phyloP scores from a whole-genome alignment of 2,888 invertebrate genomes.

The Agriopis leucophaearia region DNA sequence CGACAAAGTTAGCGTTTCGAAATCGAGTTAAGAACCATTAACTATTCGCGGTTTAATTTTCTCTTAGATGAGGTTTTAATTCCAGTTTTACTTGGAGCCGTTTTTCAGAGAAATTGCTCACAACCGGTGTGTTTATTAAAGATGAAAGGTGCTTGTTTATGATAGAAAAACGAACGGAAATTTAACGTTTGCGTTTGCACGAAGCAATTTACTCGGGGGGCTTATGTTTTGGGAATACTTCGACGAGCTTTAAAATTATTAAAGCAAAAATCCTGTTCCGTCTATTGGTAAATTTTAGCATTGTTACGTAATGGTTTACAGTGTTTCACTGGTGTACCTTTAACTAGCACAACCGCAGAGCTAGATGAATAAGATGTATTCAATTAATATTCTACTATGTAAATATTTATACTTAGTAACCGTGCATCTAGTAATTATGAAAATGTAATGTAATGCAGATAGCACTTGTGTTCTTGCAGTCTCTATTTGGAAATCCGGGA shows the following conservation, averaged over 20 bases:
- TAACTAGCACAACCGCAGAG: not conserved
- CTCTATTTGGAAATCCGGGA: no score
- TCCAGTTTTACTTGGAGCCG: slow-evolving; percentile 65
- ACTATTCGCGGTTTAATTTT: slow-evolving; percentile 81
- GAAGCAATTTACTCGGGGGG: slow-evolving; percentile 39
- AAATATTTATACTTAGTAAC: no score
- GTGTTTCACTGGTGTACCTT: not conserved
- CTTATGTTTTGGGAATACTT: slow-evolving; percentile 38
- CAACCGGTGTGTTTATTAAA: slow-evolving; percentile 60
- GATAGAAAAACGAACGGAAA: slow-evolving; percentile 47
- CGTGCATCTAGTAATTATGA: no score
- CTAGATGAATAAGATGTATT: not conserved
- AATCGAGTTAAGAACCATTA: slow-evolving; percentile 82
- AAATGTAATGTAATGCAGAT: no score
- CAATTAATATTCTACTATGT: no score
- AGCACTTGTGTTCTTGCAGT: no score
- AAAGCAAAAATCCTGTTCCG: slow-evolving; percentile 12
- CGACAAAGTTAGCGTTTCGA: slow-evolving; percentile 76
- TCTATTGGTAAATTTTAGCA: slow-evolving; percentile 10
- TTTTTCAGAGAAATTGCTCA: slow-evolving; percentile 53
- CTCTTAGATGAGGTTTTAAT: slow-evolving; percentile 77
- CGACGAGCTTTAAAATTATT: slow-evolving; percentile 24
- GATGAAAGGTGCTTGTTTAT: slow-evolving; percentile 56
- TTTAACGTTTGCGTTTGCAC: slow-evolving; percentile 37
- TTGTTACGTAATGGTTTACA: not conserved